These are phyloP conservation scores for Torymus auratus DNA, from an alignment of 2,888 invertebrate genomes.

Conservation along the genomic window DNA sequence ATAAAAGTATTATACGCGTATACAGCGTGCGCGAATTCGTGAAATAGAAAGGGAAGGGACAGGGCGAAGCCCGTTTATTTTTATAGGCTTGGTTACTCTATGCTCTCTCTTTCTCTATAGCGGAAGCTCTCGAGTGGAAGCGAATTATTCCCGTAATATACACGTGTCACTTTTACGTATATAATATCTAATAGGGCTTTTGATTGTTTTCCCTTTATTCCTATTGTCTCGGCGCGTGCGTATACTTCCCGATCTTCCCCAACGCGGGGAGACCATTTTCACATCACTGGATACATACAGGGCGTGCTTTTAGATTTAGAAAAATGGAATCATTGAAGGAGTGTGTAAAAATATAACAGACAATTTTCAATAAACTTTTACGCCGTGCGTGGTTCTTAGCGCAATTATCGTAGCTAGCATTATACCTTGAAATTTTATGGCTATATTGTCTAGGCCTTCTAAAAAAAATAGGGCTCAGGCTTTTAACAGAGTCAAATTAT, in stretches of 20 bases:
- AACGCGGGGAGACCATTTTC: conserved; percentile 25
- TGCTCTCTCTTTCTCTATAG: background rate
- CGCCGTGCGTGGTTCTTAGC: too few species aligned
- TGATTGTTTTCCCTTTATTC: conserved; percentile 50
- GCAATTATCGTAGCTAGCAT: too few species aligned
- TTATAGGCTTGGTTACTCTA: conserved; percentile 41
- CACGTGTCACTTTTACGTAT: conserved; percentile 58
- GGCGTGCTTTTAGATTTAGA: conserved; percentile 14
- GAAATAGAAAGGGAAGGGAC: conserved; percentile 23
- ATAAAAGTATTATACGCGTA: too few species aligned
- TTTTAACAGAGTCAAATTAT: too few species aligned
- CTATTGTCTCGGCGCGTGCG: conserved; percentile 47
- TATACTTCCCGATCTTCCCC: conserved; percentile 11
- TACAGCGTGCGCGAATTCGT: conserved; percentile 9
- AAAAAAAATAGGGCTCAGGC: too few species aligned
- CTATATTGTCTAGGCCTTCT: too few species aligned
- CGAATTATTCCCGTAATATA: conserved; percentile 51
- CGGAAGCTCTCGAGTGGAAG: conserved; percentile 54
- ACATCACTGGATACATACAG: conserved; percentile 27
- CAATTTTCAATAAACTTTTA: too few species aligned
- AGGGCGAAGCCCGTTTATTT: conserved; percentile 37
- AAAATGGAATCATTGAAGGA: background rate
- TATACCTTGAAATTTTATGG: too few species aligned
- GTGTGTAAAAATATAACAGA: too few species aligned
- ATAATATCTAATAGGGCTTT: conserved; percentile 52